A percentile compares a stretch with the other conserved stretches of the same genome.
Evolutionary conservation across 2,113 vertebrate genomes (phyloP).

Genomic region (Picathartes gymnocephalus): DNA sequence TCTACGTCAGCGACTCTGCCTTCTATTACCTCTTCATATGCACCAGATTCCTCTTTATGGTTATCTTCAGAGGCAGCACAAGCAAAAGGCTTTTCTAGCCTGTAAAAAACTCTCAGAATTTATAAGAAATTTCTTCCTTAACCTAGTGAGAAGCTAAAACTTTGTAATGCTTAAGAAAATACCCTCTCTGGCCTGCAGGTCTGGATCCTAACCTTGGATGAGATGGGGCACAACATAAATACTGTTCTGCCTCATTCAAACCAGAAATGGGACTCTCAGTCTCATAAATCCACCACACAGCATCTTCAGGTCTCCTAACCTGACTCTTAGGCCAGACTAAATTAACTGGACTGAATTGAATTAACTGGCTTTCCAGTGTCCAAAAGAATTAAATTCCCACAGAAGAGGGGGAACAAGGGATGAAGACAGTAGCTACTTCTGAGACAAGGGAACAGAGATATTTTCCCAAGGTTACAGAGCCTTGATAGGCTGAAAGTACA

Average conservation of each 20-base stretch:
- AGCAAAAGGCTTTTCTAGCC: background rate
- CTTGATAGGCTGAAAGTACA: background rate
- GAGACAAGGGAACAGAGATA: background rate
- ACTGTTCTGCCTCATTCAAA: background rate
- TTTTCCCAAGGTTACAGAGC: background rate
- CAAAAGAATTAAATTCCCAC: background rate
- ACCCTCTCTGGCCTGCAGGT: background rate
- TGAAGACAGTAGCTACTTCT: background rate
- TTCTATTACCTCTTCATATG: background rate
- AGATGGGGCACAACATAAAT: background rate
- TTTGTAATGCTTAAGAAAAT: background rate
- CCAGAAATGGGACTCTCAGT: background rate
- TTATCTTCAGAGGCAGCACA: background rate
- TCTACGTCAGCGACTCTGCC: background rate
- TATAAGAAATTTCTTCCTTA: background rate
- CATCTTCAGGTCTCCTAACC: background rate
- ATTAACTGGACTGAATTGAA: background rate
- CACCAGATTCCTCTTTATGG: background rate
- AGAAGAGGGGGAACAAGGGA: background rate
- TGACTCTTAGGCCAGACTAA: background rate
- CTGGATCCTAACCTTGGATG: background rate
- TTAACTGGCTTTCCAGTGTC: background rate
- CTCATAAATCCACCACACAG: background rate
- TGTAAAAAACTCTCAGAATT: background rate
- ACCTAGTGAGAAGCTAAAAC: background rate